These are phyloP conservation scores for Echiichthys vipera DNA, from an alignment of 2,797 vertebrate species.

Conservation along the genomic window DNA sequence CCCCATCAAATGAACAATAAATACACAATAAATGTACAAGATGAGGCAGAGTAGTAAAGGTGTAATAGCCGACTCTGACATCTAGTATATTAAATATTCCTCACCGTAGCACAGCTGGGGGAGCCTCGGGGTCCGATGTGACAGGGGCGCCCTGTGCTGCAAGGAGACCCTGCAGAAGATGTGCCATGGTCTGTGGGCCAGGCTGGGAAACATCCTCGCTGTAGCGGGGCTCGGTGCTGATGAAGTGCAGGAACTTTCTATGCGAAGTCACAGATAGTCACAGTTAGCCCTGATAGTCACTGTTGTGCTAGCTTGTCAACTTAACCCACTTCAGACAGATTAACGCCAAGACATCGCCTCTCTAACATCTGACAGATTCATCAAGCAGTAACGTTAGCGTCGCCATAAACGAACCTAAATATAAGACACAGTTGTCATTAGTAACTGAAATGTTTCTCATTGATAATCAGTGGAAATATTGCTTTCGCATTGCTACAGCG, in stretches of 20 bases:
- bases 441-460: not conserved
- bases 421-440: not conserved
- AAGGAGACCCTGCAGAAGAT: slow-evolving; percentile 83
- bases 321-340: slow-evolving; percentile 45
- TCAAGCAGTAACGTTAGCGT: not conserved
- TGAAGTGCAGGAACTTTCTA: slow-evolving; percentile 61
- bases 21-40: too few species aligned
- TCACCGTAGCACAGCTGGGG: slow-evolving; percentile 77
- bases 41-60: not conserved
- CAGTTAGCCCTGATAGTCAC: too few species aligned
- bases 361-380: not conserved
- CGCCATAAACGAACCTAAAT: not conserved
- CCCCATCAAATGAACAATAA: too few species aligned
- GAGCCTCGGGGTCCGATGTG: slow-evolving; percentile 67
- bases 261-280: slow-evolving; percentile 40
- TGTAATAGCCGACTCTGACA: too few species aligned
- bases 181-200: slow-evolving; percentile 85
- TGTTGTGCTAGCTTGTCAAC: slow-evolving; percentile 31
- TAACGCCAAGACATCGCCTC: slow-evolving; percentile 31
- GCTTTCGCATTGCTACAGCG: not conserved
- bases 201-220: slow-evolving; percentile 84
- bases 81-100: too few species aligned
- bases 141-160: slow-evolving; percentile 73
- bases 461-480: slow-evolving; percentile 11
- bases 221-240: slow-evolving; percentile 45